phyloP scores from a whole-genome alignment of 2,113 vertebrate genomes.

The Alethe diademata region DNA sequence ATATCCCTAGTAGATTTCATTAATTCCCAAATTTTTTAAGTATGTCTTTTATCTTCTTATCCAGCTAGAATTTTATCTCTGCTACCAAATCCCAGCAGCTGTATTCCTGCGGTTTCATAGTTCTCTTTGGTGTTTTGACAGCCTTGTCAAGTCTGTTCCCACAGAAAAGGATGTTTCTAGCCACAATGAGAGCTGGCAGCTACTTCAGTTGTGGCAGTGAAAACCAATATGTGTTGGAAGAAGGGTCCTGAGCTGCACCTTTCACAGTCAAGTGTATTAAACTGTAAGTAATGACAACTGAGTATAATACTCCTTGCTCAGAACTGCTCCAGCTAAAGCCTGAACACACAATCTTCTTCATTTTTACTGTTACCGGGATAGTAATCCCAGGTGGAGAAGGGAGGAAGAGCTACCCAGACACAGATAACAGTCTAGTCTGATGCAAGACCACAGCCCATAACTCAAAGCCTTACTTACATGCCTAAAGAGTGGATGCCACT shows the following conservation, averaged over 20 bases:
- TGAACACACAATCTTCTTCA: background rate
- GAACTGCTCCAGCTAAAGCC: background rate
- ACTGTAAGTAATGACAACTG: background rate
- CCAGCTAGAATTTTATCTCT: background rate
- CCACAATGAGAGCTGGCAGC: background rate
- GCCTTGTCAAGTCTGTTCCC: background rate
- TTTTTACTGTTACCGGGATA: background rate
- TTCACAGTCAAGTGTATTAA: background rate
- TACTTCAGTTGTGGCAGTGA: background rate
- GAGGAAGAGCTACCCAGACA: background rate
- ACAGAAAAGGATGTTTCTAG: background rate
- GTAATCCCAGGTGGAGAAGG: background rate
- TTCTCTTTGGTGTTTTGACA: background rate
- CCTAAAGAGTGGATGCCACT: background rate
- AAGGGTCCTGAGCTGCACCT: background rate
- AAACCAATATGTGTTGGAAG: background rate
- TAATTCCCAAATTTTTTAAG: background rate
- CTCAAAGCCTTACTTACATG: background rate
- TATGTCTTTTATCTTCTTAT: background rate
- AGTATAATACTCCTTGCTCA: background rate
- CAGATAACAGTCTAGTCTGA: background rate
- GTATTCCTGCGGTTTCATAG: background rate
- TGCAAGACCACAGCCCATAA: background rate
- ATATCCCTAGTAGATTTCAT: background rate
- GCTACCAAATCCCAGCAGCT: background rate